These are phyloP conservation scores for Sisyra nigra DNA, from an alignment of 2,888 invertebrate genomes.

Conservation along the genomic window DNA sequence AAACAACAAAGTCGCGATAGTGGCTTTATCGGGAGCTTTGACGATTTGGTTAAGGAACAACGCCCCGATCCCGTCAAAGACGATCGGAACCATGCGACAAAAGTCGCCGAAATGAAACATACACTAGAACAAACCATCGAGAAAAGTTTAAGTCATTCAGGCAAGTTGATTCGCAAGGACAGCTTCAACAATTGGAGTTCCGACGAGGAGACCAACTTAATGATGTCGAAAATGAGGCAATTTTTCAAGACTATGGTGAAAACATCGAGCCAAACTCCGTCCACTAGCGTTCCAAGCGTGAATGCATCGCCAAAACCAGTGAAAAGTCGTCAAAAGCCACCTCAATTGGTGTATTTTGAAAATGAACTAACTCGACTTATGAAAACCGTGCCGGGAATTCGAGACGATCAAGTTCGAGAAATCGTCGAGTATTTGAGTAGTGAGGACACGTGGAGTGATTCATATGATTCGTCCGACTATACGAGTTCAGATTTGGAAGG, in stretches of 20 bases:
- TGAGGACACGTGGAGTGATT: slow-evolving; percentile 88
- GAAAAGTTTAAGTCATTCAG: slow-evolving; percentile 3
- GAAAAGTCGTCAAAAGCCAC: slow-evolving; percentile 52
- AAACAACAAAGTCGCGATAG: slow-evolving; percentile 77
- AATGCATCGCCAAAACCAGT: slow-evolving; percentile 35
- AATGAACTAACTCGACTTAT: slow-evolving; percentile 76
- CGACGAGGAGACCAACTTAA: slow-evolving; percentile 83
- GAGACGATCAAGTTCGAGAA: slow-evolving; percentile 79
- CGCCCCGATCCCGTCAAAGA: slow-evolving; percentile 23
- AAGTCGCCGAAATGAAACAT: slow-evolving; percentile 8
- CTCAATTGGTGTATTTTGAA: slow-evolving; percentile 77
- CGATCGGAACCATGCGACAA: slow-evolving; percentile 10
- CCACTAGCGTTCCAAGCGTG: slow-evolving; percentile 31
- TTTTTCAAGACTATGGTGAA: slow-evolving; percentile 87
- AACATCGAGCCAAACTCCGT: slow-evolving; percentile 28
- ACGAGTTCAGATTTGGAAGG: slow-evolving; percentile 77
- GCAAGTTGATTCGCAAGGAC: slow-evolving; percentile 65
- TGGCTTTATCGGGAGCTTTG: slow-evolving; percentile 78
- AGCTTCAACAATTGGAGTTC: slow-evolving; percentile 91
- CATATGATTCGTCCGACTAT: slow-evolving; percentile 83
- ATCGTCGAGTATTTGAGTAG: slow-evolving; percentile 85
- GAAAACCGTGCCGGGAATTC: slow-evolving; percentile 85
- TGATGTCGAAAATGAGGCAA: slow-evolving; percentile 90
- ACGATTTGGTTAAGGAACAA: slow-evolving; percentile 59
- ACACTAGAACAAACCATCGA: background rate